Base-by-base conservation (phyloP, 35 echinoderm and acorn worm species). In the Strongylocentrotus purpuratus region DNA sequence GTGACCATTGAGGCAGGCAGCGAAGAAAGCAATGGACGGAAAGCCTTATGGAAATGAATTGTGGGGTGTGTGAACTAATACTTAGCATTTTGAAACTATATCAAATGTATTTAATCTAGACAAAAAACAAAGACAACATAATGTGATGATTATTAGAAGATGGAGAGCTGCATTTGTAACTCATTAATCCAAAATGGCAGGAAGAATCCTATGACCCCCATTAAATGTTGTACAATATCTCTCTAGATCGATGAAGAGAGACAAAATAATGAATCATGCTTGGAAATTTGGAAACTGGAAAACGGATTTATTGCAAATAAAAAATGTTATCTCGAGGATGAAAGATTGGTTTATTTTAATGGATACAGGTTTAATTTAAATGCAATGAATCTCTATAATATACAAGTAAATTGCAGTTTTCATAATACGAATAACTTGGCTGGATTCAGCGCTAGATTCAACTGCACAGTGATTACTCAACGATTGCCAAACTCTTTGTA, bases 1-100 rank as follows among this genome's bases (percentile, higher is more conserved):
- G 28, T 78, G 65, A 78, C 20, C 65, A 78, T 78, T 78, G 65
- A 78, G 35, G 35, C 35, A 41, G 35, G 35, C 35, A 41, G 20
- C 65, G 20, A 78, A 7, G 65, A 78, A 78, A 78, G 65, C 65
- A 78, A 28, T 78, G 65, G 65, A n/a, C n/a, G 65, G 20, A 28
- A 78, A 78, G 65, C 65, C 65, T 78, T 78, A 78, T 28, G 65
- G 65, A 78, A 71, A 78, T 78, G 65, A 78, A 78, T 78, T 78
- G 28, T 78, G 65, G 65, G 65, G 65, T 78, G 65, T 78, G 65
- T 78, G 65, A 78, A 78, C 65, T 78, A 28, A 78, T 78, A 78
- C 65, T 78, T 55, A 78, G 18, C 65, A 78, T 78, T 78, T 78
- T 78, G 65, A 28, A 78, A 78, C 65, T 78, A 78, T 78, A 78